A percentile compares a stretch with the other conserved stretches of the same genome.
phyloP scores from a whole-genome alignment of 2,888 invertebrate genomes.

The Chironomus tentans region DNA sequence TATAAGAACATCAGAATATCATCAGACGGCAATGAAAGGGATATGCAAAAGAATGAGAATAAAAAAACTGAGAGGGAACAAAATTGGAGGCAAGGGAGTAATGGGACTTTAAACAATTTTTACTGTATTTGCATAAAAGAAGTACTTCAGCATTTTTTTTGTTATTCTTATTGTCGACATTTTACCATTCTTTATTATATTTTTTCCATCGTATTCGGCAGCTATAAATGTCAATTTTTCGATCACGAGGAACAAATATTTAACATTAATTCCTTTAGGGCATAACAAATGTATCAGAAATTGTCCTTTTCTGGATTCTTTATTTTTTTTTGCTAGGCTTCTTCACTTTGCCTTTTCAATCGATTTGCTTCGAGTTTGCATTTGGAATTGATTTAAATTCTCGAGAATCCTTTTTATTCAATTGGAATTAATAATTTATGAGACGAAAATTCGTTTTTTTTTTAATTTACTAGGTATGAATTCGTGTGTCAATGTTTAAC shows the following conservation, averaged over 20 bases:
- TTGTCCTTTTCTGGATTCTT: too few species aligned
- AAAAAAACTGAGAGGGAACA: not conserved
- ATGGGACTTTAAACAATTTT: slow-evolving; percentile 10
- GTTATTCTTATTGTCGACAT: not conserved
- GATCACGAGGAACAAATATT: not conserved
- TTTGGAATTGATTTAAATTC: too few species aligned
- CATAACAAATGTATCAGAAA: not conserved
- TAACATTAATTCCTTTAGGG: not conserved
- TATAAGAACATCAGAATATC: not conserved
- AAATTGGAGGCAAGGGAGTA: not conserved
- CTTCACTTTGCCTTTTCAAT: not conserved
- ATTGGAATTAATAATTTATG: too few species aligned
- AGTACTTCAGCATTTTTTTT: not conserved
- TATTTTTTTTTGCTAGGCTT: not conserved
- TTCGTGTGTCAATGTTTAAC: too few species aligned
- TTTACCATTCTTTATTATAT: not conserved
- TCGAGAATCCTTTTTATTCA: too few species aligned
- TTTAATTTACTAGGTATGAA: too few species aligned
- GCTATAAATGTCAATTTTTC: too few species aligned
- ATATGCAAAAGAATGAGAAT: not conserved
- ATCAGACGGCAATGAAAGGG: not conserved
- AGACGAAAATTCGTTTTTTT: too few species aligned
- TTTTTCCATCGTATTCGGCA: not conserved
- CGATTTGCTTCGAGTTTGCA: too few species aligned
- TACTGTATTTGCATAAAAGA: not conserved